Evolutionary conservation across 35 echinoderm and acorn worm species (phyloP).

Genomic region (Ptychodera flava): DNA sequence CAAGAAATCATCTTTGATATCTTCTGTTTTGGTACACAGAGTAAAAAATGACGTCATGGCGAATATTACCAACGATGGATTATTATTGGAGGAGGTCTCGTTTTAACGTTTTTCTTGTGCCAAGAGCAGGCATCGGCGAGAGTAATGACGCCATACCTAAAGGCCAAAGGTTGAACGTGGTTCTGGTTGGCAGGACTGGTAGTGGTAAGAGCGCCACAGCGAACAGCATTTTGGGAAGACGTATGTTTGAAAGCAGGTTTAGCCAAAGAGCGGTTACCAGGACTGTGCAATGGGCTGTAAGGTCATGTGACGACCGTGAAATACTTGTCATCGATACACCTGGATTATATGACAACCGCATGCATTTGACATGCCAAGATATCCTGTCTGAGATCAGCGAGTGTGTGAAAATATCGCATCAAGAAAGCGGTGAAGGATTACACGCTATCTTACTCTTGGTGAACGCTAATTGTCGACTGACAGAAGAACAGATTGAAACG

Average conservation of each 20-base stretch:
- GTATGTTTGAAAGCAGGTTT: background rate
- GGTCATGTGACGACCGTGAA: background rate
- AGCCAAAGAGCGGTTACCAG: background rate
- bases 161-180: background rate
- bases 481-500: background rate
- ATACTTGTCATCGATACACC: background rate
- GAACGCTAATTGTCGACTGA: background rate
- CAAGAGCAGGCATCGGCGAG: too few relatives aligned
- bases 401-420: background rate
- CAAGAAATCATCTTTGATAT: too few relatives aligned
- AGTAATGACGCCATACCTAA: background rate
- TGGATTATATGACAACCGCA: background rate
- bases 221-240: background rate
- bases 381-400: background rate
- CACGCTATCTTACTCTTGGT: background rate
- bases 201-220: background rate
- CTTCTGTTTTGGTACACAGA: too few relatives aligned
- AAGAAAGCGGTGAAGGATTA: background rate
- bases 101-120: background rate
- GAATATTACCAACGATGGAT: background rate
- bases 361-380: background rate
- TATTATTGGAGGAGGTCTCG: background rate
- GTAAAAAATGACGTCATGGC: background rate
- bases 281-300: background rate
- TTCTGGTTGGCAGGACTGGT: background rate